These are phyloP conservation scores for Drosophila mettleri DNA, from an alignment of 2,888 invertebrate genomes.

Conservation along the genomic window DNA sequence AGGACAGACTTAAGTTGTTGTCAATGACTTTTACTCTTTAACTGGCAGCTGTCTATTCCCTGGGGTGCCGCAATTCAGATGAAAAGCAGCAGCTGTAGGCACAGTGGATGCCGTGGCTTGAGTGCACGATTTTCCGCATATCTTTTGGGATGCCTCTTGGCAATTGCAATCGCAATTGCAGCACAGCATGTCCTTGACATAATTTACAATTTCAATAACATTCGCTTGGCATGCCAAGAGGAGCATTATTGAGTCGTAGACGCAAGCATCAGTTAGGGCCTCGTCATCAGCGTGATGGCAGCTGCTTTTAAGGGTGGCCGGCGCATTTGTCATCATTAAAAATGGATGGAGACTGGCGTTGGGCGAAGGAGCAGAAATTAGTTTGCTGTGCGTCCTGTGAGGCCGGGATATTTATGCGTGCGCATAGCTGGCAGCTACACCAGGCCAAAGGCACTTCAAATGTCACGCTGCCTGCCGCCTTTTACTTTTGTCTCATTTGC, in stretches of 20 bases:
- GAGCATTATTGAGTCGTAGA: slow-evolving; percentile 46
- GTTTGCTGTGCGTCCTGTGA: slow-evolving; percentile 41
- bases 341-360: slow-evolving; percentile 48
- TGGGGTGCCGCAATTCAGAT: slow-evolving; percentile 22
- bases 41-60: slow-evolving; percentile 72
- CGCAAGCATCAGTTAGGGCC: slow-evolving; percentile 44
- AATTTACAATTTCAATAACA: slow-evolving; percentile 79
- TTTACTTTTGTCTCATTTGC: slow-evolving; percentile 53
- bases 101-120: slow-evolving; percentile 30
- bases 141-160: slow-evolving; percentile 17
- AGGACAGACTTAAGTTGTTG: slow-evolving; percentile 47
- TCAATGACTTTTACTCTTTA: slow-evolving; percentile 77
- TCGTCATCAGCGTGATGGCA: slow-evolving; percentile 22
- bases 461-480: slow-evolving; percentile 67
- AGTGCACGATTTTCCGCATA: slow-evolving; percentile 39
- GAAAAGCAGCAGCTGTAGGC: background rate
- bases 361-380: slow-evolving; percentile 57
- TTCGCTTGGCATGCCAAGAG: slow-evolving; percentile 29
- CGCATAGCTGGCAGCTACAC: slow-evolving; percentile 54
- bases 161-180: slow-evolving; percentile 47
- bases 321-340: slow-evolving; percentile 77
- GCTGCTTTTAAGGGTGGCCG: slow-evolving; percentile 17
- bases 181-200: slow-evolving; percentile 78
- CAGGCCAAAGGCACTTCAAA: slow-evolving; percentile 54
- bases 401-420: slow-evolving; percentile 75